Base-by-base conservation (phyloP, 2,888 invertebrate genomes). In the Pseudanteris insignis region DNA sequence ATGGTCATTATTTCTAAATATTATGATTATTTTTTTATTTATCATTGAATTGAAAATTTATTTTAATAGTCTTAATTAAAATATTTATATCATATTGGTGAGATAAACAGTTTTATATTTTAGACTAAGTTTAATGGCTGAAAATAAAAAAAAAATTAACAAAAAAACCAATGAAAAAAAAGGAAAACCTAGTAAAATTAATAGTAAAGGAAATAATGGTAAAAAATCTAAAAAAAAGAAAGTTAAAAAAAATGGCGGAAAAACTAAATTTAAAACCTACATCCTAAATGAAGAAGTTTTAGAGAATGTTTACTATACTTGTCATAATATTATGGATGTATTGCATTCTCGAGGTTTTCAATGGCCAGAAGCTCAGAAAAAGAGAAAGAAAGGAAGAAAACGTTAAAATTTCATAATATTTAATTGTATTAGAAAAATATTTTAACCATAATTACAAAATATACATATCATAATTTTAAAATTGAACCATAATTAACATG, bases 281-380 rank as follows among this genome's bases (percentile, higher is more conserved):
- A 90, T 94, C 72, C 87, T 94, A 71, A 92, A 91, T 64, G 92
- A 92, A 68, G 89, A 90, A 1, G 94, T 94, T 0, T 94, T 96
- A 92, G 90, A 93, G 66, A 96, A 96, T 74, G 93, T 95, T 0
- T 95, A 96, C 77, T 92, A 92, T 73, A 92, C 91, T 0, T 95
- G 95, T 68, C 96, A 96, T 75, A 94, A 94, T 76, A 90, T 94
- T 0, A 94, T 94, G 80, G 94, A 95, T 74, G 84, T 95, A 6
- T 81, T 96, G 8, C 88, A 88, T 69, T 89, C 89, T 26, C 84
- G 95, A 65, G 96, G 96, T 0, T 96, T 95, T 78, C 89, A 90
- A 18, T 94, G 94, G 87, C 91, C 92, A 0, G 92, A 92, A 64
- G 90, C 88, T 3, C 89, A 89, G 69, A 92, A 92, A 81, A 93